phyloP scores from a whole-genome alignment of 2,888 invertebrate species.

The Troglohyphantes excavatus region DNA sequence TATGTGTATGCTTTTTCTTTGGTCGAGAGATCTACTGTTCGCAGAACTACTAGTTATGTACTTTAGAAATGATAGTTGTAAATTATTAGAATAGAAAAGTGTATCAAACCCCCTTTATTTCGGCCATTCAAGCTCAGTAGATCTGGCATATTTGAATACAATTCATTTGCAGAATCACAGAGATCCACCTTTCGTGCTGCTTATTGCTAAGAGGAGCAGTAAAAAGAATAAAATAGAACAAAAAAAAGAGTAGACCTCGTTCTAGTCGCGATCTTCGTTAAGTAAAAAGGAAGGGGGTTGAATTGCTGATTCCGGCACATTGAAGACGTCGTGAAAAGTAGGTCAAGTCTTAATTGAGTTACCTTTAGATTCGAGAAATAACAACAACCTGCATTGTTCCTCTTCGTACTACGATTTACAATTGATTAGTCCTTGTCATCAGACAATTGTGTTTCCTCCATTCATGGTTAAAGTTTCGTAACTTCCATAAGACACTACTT shows the following conservation, averaged over 20 bases:
- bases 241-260: constrained; percentile 18
- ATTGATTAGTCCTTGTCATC: background rate
- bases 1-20: too few relatives aligned
- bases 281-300: constrained; percentile 34
- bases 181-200: background rate
- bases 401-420: background rate
- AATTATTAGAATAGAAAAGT: too few relatives aligned
- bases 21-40: too few relatives aligned
- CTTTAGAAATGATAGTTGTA: too few relatives aligned
- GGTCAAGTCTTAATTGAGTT: constrained; percentile 61
- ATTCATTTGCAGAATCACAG: too few relatives aligned
- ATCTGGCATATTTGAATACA: too few relatives aligned
- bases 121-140: too few relatives aligned
- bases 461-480: background rate
- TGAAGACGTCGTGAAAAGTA: too few relatives aligned
- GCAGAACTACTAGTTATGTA: too few relatives aligned
- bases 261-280: constrained; percentile 31
- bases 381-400: constrained; percentile 23
- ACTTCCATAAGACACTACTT: background rate
- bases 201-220: constrained; percentile 21
- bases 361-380: constrained; percentile 25
- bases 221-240: constrained; percentile 22
- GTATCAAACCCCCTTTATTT: too few relatives aligned
- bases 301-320: constrained; percentile 60
- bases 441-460: background rate